Evolutionary conservation across 2,888 invertebrate species (phyloP), one percentile per base, ranked within the genome.

Genomic region (Drosophila meridiana): DNA sequence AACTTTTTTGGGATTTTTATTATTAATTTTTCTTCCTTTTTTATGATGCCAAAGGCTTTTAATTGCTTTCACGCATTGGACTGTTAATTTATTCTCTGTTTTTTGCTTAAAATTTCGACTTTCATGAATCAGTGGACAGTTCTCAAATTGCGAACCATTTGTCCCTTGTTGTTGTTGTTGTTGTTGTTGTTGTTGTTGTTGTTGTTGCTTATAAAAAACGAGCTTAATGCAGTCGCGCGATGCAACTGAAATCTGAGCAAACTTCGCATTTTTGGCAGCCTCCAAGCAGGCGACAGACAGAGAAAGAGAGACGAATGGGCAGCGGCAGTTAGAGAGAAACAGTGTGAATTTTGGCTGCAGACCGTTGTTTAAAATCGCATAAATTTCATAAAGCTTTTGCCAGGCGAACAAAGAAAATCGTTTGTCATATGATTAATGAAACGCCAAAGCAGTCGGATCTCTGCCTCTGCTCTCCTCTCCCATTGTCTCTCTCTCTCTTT

Each of bases 391-490:
- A 84, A 76, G 75, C 71, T 73, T 53, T 53, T 76, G 66, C 55
- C 59, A 61, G 42, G 28, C 50, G 50, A 73, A 87, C 89, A 87
- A 87, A 87, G 86, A 85, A 84, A 82, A 87, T 70, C 80, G 78
- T 87, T 87, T 87, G 89, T 89, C 86, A 87, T 87, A 87, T 87
- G 86, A 87, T 89, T 89, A 84, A 87, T 87, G 87, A 76, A 69
- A 59, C 73, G 69, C 36, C 47, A 68, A 69, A 55, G 48, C 43
- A 60, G 55, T 11, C 14, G 1, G 8, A 8, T 14, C 4, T 2
- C 38, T 45, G 13, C 34, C 52, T 47, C 47, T 28, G 28, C 47
- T 28, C 47, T 28, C 20, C 28, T 11, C n/a, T 14, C 2, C 2
- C 43, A n/a, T 1, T 28, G 6, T 47, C 42, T 40, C 28, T 45